Evolutionary conservation across 1,140 invertebrate genomes (phyloP).

Genomic region (Drosophila lini): DNA sequence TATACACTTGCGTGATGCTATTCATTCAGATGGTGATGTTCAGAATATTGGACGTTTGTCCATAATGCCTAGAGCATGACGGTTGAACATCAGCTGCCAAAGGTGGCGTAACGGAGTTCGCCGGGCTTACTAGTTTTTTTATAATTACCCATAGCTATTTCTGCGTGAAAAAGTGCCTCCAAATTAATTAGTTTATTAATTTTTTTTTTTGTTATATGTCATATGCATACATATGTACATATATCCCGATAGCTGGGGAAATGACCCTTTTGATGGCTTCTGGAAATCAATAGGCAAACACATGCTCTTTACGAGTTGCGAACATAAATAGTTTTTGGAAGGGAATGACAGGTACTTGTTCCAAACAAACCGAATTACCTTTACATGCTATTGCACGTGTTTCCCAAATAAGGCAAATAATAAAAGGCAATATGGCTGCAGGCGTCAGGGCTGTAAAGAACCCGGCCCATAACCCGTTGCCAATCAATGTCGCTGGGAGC

Average conservation of each 20-base stretch:
- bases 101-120: too few relatives aligned
- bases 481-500: slow-evolving; percentile 49
- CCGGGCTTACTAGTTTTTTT: too few relatives aligned
- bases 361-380: slow-evolving; percentile 22
- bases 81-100: too few relatives aligned
- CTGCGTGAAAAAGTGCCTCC: fast-evolving
- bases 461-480: slow-evolving; percentile 16
- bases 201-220: too few relatives aligned
- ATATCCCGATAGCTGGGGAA: not conserved
- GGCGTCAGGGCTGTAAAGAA: slow-evolving; percentile 37
- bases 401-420: slow-evolving; percentile 31
- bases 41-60: too few relatives aligned
- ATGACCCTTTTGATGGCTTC: not conserved
- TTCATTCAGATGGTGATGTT: too few relatives aligned
- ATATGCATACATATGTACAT: not conserved
- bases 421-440: slow-evolving; percentile 20
- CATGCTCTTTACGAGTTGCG: slow-evolving; percentile 4
- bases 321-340: slow-evolving; percentile 7
- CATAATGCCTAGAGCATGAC: too few relatives aligned
- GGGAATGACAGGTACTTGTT: slow-evolving; percentile 31
- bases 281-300: slow-evolving; percentile 15
- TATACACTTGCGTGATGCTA: too few relatives aligned
- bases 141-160: too few relatives aligned
- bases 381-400: slow-evolving; percentile 29
- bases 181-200: not conserved